Evolutionary conservation across 1,140 invertebrate genomes (phyloP).

Genomic region (Catajapyx aquilonaris): DNA sequence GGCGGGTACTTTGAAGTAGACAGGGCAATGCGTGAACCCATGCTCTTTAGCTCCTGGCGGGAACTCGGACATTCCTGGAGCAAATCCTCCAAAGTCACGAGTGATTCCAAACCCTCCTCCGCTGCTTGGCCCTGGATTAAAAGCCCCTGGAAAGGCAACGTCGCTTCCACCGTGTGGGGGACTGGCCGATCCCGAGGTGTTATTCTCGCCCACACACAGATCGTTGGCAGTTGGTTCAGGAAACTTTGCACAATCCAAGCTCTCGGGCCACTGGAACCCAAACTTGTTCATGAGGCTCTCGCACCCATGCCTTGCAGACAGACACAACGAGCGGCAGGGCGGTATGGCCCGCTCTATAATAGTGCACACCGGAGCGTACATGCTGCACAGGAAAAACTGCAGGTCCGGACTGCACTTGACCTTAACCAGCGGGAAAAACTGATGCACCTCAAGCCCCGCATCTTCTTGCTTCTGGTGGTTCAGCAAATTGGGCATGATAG

Average conservation of each 20-base stretch:
- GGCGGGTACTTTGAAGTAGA: conserved; percentile 60
- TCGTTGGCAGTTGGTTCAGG: conserved; percentile 42
- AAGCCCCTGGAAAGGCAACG: conserved; percentile 13
- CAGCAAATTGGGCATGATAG: conserved; percentile 87
- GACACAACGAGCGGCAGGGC: conserved; percentile 76
- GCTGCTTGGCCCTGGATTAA: conserved; percentile 16
- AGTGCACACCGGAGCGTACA: conserved; percentile 91
- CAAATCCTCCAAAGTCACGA: no score
- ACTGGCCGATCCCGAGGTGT: conserved; percentile 22
- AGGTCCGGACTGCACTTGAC: conserved; percentile 84
- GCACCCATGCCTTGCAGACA: conserved; percentile 69
- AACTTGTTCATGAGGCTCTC: conserved; percentile 81
- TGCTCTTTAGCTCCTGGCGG: conserved; percentile 32
- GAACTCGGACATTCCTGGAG: no score
- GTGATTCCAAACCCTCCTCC: conserved; percentile 14
- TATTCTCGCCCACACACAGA: conserved; percentile 75
- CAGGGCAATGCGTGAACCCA: conserved; percentile 67
- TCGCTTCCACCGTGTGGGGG: neutral
- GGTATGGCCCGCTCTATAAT: conserved; percentile 75
- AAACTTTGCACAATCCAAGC: conserved; percentile 75
- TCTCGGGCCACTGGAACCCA: conserved; percentile 84
- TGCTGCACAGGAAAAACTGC: conserved; percentile 86
- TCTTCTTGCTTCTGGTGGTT: conserved; percentile 88
- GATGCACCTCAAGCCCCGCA: conserved; percentile 78
- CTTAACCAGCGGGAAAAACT: conserved; percentile 89